Evolutionary conservation across 1,140 invertebrate genomes (phyloP), one percentile per base, ranked within the genome.

Genomic region (Oppia nitens): DNA sequence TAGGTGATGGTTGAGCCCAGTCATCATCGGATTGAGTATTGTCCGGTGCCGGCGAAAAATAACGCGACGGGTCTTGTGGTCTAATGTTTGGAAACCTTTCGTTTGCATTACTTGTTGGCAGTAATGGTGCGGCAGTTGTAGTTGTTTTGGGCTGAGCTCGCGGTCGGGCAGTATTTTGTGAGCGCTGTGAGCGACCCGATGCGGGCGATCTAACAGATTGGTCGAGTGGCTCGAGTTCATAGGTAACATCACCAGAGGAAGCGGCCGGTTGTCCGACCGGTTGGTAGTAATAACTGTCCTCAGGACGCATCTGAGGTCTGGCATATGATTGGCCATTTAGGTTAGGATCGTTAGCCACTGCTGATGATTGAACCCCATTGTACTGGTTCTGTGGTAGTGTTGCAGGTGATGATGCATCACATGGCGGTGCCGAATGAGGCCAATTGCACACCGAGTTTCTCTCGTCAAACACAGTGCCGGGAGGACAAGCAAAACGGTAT

Each of bases 391-490:
- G 53, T n/a, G n/a, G n/a, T n/a, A n/a, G n/a, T n/a, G n/a, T n/a
- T n/a, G n/a, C n/a, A n/a, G n/a, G n/a, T n/a, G n/a, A n/a, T 6
- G 6, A 6, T 9, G 6, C 17, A 40, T 40, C 32, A 49, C 45
- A 60, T 62, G 20, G 48, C 26, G 27, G 60, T 53, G 20, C 51
- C 45, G 50, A 28, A 57, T 55, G 2, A 17, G 66, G 65, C 63
- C 64, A 64, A 47, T 66, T 67, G 47, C 66, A 67, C 2, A 60
- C 58, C 27, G 28, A 53, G 1, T 70, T 53, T 20, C 61, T 57
- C 28, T 71, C 68, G 57, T 73, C 72, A 57, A 71, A 73, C 11
- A 72, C 69, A 1, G 71, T 69, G 6, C 69, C 71, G 20, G 62
- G 64, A 11, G 66, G 67, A 59, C 72, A 73, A 26, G 66, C 65